These are phyloP conservation scores for Trachelus stipa DNA, from an alignment of 2,888 invertebrate species.

Conservation along the genomic window DNA sequence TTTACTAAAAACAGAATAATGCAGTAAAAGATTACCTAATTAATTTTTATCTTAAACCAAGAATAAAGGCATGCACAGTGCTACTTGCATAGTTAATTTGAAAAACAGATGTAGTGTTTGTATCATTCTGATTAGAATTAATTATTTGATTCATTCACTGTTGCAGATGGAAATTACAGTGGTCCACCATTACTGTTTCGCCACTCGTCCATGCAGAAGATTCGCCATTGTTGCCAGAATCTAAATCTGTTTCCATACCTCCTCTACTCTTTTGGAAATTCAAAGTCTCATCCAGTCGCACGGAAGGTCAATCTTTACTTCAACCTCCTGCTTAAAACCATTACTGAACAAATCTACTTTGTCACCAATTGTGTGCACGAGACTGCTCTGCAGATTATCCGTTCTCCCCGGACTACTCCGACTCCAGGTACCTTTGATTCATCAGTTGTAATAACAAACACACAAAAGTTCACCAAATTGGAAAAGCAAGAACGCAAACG, in stretches of 20 bases:
- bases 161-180: slow-evolving; percentile 54
- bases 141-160: slow-evolving; percentile 5
- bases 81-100: background rate
- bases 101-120: background rate
- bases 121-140: background rate
- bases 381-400: slow-evolving; percentile 28
- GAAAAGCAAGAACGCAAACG: slow-evolving; percentile 43
- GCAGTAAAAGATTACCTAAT: background rate
- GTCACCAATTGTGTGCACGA: slow-evolving; percentile 45
- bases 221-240: slow-evolving; percentile 64
- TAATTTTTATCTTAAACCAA: background rate
- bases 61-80: background rate
- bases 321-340: slow-evolving; percentile 40
- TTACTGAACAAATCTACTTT: slow-evolving; percentile 46
- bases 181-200: slow-evolving; percentile 56
- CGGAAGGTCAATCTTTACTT: slow-evolving; percentile 54
- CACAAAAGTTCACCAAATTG: slow-evolving; percentile 28
- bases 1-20: background rate
- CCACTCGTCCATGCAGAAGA: slow-evolving; percentile 59
- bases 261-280: slow-evolving; percentile 60
- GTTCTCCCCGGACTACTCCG: background rate
- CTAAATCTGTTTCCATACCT: slow-evolving; percentile 61
- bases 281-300: slow-evolving; percentile 55
- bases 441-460: background rate
- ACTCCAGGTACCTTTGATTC: background rate